These are phyloP conservation scores for Butorides virescens DNA, from an alignment of 2,113 vertebrate genomes.

Conservation along the genomic window DNA sequence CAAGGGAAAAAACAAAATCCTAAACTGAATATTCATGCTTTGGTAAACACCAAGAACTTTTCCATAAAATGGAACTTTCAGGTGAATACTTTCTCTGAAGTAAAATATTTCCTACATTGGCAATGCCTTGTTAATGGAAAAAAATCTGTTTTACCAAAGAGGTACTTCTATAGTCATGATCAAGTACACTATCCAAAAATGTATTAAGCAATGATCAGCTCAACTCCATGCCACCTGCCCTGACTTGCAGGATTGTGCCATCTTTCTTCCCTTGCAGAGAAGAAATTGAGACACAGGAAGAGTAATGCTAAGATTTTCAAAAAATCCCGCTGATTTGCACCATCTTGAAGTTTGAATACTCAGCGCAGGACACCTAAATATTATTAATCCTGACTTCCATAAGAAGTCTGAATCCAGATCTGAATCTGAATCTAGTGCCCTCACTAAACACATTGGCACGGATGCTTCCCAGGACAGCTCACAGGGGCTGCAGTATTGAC, in stretches of 20 bases:
- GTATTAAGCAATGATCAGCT: neutral
- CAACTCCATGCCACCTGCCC: neutral
- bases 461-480: neutral
- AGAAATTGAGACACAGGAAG: neutral
- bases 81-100: neutral
- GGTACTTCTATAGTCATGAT: neutral
- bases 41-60: neutral
- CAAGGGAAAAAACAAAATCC: neutral
- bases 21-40: neutral
- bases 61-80: neutral
- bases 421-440: neutral
- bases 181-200: neutral
- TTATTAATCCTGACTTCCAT: neutral
- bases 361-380: neutral
- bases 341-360: neutral
- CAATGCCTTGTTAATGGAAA: neutral
- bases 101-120: neutral
- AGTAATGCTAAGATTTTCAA: neutral
- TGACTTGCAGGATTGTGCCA: neutral
- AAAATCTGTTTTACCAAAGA: neutral
- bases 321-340: neutral
- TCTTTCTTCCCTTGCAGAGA: neutral
- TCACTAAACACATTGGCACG: neutral
- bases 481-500: neutral
- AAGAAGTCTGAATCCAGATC: neutral